Evolutionary conservation across 2,888 invertebrate genomes (phyloP).

Genomic region (Odontothrips loti): DNA sequence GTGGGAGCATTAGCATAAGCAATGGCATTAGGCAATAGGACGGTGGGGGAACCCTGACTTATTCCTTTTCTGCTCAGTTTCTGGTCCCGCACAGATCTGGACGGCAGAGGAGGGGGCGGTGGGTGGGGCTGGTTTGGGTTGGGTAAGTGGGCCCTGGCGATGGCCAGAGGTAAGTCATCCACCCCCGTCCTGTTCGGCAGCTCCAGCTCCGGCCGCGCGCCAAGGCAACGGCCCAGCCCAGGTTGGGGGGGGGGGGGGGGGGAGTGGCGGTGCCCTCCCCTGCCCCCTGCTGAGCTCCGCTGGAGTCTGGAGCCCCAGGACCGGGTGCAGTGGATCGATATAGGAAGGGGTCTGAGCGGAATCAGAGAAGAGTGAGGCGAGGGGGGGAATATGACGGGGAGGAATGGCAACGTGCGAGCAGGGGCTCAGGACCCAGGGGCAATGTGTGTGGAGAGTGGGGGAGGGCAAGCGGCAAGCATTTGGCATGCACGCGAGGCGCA

Average conservation of each 20-base stretch:
- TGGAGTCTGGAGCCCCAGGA: background rate
- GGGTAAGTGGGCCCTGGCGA: background rate
- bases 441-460: no score
- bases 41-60: no score
- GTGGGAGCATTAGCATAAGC: no score
- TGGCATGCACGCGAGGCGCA: no score
- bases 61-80: background rate
- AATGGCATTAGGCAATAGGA: no score
- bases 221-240: background rate
- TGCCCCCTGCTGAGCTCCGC: background rate
- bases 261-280: background rate
- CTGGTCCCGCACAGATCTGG: background rate
- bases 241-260: background rate
- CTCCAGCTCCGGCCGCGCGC: background rate
- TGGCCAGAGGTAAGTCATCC: slow-evolving; percentile 23
- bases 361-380: background rate
- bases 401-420: background rate
- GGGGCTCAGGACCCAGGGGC: background rate
- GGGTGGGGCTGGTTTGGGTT: background rate
- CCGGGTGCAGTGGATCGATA: background rate
- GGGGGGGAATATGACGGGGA: background rate
- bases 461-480: no score
- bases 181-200: background rate
- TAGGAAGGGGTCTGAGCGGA: background rate
- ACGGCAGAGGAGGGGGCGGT: background rate